Conservation (phyloP, 1,140 invertebrate genomes). For the Oppia nitens region DNA sequence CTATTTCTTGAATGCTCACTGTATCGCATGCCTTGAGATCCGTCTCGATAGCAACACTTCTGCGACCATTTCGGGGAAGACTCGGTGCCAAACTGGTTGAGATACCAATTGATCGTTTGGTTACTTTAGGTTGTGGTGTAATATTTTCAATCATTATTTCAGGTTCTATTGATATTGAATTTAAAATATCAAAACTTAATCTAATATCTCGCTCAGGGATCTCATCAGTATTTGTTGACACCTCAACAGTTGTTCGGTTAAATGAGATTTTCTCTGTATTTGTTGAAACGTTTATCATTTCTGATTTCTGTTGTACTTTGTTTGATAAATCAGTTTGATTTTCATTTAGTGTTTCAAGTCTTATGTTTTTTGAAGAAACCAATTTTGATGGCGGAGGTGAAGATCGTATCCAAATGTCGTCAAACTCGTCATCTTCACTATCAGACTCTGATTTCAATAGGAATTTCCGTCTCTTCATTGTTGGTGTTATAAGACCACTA, state of each 20-base stretch:
- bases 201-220: background rate
- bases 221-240: background rate
- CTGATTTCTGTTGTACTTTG: background rate
- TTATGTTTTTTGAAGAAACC: background rate
- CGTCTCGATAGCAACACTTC: constrained; percentile 1
- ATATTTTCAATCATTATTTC: too few species aligned
- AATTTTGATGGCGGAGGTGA: background rate
- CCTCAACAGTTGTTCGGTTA: background rate
- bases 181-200: background rate
- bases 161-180: constrained; percentile 7
- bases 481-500: constrained; percentile 15
- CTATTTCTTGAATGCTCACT: background rate
- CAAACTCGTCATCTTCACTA: background rate
- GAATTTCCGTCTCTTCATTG: constrained; percentile 19
- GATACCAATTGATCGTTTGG: constrained; percentile 7
- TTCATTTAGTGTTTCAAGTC: background rate
- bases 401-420: background rate
- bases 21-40: constrained; percentile 4
- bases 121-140: background rate
- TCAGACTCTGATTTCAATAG: background rate
- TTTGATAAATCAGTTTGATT: background rate
- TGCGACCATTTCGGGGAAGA: constrained; percentile 3
- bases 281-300: background rate
- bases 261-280: background rate
- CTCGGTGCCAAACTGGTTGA: constrained; percentile 11